Percentiles rank a stretch among this genome's conserved stretches.
These are phyloP conservation scores for Paragorgia papillata DNA, from an alignment of 92 coral and sea anemone genomes.

Conservation along the genomic window DNA sequence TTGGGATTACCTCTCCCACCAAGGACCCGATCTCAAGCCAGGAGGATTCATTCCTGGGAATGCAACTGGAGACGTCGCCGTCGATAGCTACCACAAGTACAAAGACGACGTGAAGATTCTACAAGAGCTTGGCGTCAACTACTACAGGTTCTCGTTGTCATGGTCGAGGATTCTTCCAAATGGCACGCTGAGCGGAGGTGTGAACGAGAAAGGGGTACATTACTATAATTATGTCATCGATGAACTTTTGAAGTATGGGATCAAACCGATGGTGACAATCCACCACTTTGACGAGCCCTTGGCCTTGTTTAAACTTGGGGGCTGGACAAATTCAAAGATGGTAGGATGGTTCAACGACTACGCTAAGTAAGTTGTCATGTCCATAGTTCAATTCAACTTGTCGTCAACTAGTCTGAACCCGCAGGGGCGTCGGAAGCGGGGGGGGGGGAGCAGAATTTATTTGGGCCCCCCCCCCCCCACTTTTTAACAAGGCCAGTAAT, in stretches of 20 bases:
- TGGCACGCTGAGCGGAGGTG: conserved; percentile 59
- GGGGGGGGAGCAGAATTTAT: too few relatives aligned
- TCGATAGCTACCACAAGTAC: conserved; percentile 82
- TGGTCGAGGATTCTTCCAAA: conserved; percentile 82
- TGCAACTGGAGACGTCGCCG: conserved; percentile 71
- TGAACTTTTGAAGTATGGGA: conserved; percentile 59
- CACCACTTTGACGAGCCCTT: conserved; percentile 76
- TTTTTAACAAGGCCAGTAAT: too few relatives aligned
- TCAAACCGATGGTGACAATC: conserved; percentile 73
- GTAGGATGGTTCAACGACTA: conserved; percentile 55
- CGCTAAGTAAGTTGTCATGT: conserved; percentile 21
- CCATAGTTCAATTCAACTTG: too few relatives aligned
- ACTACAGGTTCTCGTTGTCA: conserved; percentile 74
- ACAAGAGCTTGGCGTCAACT: conserved; percentile 66
- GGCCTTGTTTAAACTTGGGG: conserved; percentile 49
- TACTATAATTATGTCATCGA: conserved; percentile 73
- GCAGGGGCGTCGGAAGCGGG: too few relatives aligned
- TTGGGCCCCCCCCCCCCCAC: too few relatives aligned
- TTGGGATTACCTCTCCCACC: conserved; percentile 63
- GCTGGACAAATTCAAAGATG: conserved; percentile 69
- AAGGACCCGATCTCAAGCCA: conserved; percentile 2
- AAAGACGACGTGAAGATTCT: conserved; percentile 71
- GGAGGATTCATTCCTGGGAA: conserved; percentile 32
- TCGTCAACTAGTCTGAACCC: too few relatives aligned
- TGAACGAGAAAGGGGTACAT: conserved; percentile 65